Percentiles rank a stretch among this genome's conserved stretches.
phyloP scores from a whole-genome alignment of 2,888 invertebrate species.

The Tipula vernalis region DNA sequence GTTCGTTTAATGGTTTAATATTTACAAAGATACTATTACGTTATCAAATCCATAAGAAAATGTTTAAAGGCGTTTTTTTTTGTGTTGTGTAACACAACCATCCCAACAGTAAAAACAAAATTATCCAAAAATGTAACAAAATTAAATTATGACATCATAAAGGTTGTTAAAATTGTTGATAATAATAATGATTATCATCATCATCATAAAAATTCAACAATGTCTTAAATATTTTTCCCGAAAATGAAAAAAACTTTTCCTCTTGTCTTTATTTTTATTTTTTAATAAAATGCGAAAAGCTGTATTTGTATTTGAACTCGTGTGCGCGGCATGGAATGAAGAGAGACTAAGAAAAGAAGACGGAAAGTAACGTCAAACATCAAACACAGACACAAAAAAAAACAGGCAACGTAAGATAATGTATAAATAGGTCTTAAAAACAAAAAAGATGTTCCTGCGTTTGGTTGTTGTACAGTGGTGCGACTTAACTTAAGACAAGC shows the following conservation, averaged over 20 bases:
- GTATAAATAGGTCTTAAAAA: too few relatives aligned
- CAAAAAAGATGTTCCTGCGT: too few relatives aligned
- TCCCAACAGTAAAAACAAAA: background rate
- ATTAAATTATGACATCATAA: conserved; percentile 4
- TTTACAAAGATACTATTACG: background rate
- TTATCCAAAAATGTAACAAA: background rate
- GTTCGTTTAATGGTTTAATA: background rate
- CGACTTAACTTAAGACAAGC: background rate
- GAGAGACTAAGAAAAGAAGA: background rate
- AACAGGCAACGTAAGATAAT: background rate
- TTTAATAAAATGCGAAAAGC: background rate
- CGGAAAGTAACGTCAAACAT: background rate
- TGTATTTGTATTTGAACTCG: background rate
- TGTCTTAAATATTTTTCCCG: background rate
- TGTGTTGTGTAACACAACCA: background rate
- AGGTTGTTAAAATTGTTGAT: conserved; percentile 4
- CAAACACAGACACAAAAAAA: background rate
- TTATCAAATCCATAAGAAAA: background rate
- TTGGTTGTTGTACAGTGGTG: background rate
- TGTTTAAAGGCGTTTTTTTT: background rate
- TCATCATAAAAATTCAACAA: conserved; percentile 4
- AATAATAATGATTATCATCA: background rate
- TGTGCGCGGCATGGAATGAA: background rate
- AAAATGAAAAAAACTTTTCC: background rate
- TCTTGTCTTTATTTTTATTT: background rate